Percentiles rank a stretch among this genome's conserved stretches.
These are phyloP conservation scores for Melangyna quadrimaculata DNA, from an alignment of 2,888 invertebrate genomes.

Conservation along the genomic window DNA sequence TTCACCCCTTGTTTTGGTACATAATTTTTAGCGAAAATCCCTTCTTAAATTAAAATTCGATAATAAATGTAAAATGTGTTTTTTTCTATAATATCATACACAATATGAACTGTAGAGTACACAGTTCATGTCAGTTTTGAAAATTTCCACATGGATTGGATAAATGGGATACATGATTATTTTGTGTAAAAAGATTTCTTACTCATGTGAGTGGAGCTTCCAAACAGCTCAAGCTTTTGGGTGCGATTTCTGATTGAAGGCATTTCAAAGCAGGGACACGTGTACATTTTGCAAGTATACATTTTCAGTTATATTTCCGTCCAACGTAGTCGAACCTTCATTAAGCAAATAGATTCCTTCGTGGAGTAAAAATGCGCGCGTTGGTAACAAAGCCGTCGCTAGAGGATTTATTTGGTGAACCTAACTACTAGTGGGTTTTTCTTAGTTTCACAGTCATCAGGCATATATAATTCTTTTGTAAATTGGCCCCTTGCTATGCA, in stretches of 20 bases:
- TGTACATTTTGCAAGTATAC: background rate
- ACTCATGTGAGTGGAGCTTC: background rate
- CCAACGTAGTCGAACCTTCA: background rate
- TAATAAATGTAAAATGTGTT: background rate
- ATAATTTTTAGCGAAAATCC: background rate
- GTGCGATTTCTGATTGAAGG: conserved; percentile 37
- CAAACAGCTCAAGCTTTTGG: background rate
- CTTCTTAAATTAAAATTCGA: background rate
- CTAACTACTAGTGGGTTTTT: background rate
- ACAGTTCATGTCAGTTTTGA: background rate
- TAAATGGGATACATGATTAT: background rate
- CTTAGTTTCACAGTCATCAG: too few species aligned
- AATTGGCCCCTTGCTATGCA: too few species aligned
- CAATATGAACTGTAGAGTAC: background rate
- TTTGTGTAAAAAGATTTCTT: background rate
- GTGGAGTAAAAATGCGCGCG: conserved; percentile 8
- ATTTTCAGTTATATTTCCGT: background rate
- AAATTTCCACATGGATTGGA: background rate
- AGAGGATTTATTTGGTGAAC: background rate
- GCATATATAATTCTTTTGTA: too few species aligned
- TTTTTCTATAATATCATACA: background rate
- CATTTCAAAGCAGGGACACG: background rate
- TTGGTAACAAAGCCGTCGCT: background rate
- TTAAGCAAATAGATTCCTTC: conserved; percentile 34
- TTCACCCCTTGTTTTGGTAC: background rate